These are phyloP conservation scores for Lacerta bilineata DNA, from an alignment of 2,797 vertebrate species.

Conservation along the genomic window DNA sequence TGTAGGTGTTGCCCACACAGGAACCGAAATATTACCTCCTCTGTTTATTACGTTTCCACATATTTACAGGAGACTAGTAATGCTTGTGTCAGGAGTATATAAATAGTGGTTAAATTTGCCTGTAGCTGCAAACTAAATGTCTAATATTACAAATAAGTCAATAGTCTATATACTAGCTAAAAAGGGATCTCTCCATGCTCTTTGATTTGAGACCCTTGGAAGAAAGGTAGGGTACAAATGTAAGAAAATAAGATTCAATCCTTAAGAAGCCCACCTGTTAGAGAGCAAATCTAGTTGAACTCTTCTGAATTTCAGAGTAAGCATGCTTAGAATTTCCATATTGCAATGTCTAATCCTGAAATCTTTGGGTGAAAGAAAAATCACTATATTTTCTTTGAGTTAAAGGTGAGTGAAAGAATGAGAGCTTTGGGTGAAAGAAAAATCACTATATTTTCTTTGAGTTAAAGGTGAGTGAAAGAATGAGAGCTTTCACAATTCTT, in stretches of 20 bases:
- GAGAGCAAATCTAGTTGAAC: background rate
- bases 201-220: background rate
- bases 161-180: background rate
- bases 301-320: slow-evolving; percentile 40
- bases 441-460: slow-evolving; percentile 16
- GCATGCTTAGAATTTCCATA: slow-evolving; percentile 5
- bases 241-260: background rate
- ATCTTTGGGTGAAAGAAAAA: background rate
- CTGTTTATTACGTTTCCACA: background rate
- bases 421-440: background rate
- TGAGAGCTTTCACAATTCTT: background rate
- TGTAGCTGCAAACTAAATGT: background rate
- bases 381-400: slow-evolving; percentile 15
- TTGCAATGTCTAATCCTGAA: slow-evolving; percentile 27
- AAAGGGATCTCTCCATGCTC: background rate
- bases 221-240: background rate
- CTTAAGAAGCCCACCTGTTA: background rate
- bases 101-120: background rate
- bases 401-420: slow-evolving; percentile 19
- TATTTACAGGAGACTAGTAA: background rate
- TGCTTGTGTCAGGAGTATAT: too few species aligned
- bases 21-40: background rate
- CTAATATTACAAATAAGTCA: background rate
- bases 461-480: slow-evolving; percentile 20
- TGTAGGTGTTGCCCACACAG: background rate